Base-by-base conservation (phyloP, 2,797 vertebrate genomes). In the Cynopterus sphinx region DNA sequence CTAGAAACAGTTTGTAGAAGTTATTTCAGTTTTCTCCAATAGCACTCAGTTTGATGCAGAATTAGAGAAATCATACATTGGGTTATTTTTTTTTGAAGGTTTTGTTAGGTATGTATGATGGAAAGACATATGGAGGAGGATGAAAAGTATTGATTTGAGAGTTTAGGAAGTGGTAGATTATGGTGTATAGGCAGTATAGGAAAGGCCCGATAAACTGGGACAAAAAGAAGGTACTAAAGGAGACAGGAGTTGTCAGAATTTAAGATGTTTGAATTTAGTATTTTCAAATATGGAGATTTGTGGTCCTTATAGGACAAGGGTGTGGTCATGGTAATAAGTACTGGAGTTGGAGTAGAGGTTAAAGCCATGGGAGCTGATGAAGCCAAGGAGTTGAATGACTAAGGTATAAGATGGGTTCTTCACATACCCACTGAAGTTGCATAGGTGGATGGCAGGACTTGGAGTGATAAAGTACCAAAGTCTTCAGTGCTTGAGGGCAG, bases 211-310 rank as follows among this genome's bases (percentile, higher is more conserved):
- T 84, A 75, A 95, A 74, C 16, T 68, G 43, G 61, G 12, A 78
- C 10, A 79, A 49, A 84, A 78, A 49, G 31, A 31, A 91, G 33
- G 83, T 33, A 78, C 31, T 88, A 61, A 85, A 41, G 41, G 68
- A 65, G 19, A 9, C 46, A 43, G 67, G 53, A 94, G 22, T 65
- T 89, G 53, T 82, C 31, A 81, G 26, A 84, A 71, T 73, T 19
- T 88, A 82, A 91, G 46, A 31, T 46, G 11, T 91, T 79, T 73
- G 33, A 79, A 75, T 93, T 90, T 91, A 79, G 49, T 78, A 19
- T 81, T 93, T 96, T 91, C 24, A 85, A 4, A 61, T 93, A 59
- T 43, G 53, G 31, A 61, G 75, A 10, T 88, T 93, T 65, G 6
- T 21, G 61, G 26, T 88, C n/a, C 39, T 89, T 95, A 63, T 0